These are phyloP conservation scores for Marmota monax DNA, from an alignment of 2,113 vertebrate genomes.

Conservation along the genomic window DNA sequence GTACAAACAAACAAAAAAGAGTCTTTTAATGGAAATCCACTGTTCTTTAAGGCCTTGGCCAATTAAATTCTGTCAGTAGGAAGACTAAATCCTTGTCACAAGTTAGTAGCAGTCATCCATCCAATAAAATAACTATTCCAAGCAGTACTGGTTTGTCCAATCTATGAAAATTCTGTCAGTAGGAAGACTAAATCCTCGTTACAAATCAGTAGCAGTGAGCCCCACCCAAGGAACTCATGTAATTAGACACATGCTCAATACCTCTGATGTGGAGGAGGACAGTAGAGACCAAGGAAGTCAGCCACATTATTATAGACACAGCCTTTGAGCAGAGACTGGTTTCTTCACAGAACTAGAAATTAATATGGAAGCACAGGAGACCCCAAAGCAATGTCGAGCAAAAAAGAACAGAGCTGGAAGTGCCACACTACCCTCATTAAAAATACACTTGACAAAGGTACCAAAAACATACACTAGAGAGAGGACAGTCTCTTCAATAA, in stretches of 20 bases:
- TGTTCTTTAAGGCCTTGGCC: slow-evolving; percentile 96
- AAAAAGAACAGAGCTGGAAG: not conserved
- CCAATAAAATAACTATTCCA: slow-evolving; percentile 92
- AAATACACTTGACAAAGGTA: not conserved
- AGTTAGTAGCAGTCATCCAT: slow-evolving; percentile 86
- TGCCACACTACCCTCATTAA: not conserved
- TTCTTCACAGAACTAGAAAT: not conserved
- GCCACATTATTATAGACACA: not conserved
- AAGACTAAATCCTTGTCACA: too few species aligned
- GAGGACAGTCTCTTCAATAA: not conserved
- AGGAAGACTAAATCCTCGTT: slow-evolving; percentile 92
- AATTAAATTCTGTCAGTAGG: slow-evolving; percentile 77
- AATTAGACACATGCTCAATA: not conserved
- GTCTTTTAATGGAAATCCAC: slow-evolving; percentile 95
- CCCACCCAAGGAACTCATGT: rapidly evolving
- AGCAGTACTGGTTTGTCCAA: slow-evolving; percentile 94
- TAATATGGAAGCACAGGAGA: not conserved
- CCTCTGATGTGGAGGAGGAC: not conserved
- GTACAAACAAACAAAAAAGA: too few species aligned
- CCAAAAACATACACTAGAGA: not conserved
- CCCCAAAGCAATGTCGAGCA: not conserved
- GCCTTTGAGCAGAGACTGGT: not conserved
- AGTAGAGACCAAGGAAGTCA: not conserved
- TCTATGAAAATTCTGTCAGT: slow-evolving; percentile 94
- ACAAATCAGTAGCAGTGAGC: slow-evolving; percentile 88